Base-by-base conservation (phyloP, 37 sponge, comb jelly and placozoan species). In the Hexactinellida sp. region DNA sequence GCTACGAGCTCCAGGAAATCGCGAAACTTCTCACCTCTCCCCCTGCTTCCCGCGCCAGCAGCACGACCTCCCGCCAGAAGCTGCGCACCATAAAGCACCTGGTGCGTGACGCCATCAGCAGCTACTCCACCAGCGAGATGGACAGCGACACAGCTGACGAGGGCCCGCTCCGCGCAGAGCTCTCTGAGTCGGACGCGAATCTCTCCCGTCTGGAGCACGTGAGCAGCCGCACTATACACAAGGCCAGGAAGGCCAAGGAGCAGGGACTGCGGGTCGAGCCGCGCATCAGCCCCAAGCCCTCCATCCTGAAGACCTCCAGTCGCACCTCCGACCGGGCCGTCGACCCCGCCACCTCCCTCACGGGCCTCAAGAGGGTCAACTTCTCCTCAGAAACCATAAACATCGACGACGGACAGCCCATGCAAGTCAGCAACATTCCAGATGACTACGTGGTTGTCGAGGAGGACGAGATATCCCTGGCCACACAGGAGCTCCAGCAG, bases 11-110 rank as follows among this genome's bases (percentile, higher is more conserved):
- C 3, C 76, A 63, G 76, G 76, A 63, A 63, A 63, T 63, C 76
- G 76, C 76, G 76, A 63, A 63, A 63, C 76, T 63, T 63, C 76
- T 63, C 76, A 63, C 76, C 34, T 63, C 76, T 23, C 76, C 76
- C 5, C 76, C 76, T n/a, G 76, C 30, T 23, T 63, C 76, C 25
- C 3, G 76, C 3, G 76, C 76, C 25, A 63, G 76, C 76, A 21
- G 19, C 76, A 63, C 76, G 5, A 32, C 76, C 30, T 63, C 76
- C 25, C 25, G 76, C 25, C 76, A 63, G 76, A 63, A 23, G 13
- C 76, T 63, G 34, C 25, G 76, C 19, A 63, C 76, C 3, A 63
- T 63, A 7, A 63, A 63, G 76, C 76, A 63, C 76, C 76, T 63
- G 34, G 76, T 63, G 32, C 76, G 76, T 10, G 76, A 63, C 5